Conservation (phyloP, 2,888 invertebrate genomes). For the Herminia tarsipennalis region DNA sequence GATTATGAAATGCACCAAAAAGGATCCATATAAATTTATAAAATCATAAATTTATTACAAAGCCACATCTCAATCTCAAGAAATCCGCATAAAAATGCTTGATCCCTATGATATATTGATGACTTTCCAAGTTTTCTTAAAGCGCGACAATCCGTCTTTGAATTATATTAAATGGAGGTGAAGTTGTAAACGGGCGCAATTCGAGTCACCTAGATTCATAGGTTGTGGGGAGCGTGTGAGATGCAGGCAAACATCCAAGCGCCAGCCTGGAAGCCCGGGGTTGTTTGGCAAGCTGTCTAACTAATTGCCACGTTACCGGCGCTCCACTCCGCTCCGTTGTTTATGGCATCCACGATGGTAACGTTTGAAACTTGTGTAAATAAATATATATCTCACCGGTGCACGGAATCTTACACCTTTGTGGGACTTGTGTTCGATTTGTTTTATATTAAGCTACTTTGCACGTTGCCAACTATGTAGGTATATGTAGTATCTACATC, state of each 20-base stretch:
- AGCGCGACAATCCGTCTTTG: slow-evolving; percentile 20
- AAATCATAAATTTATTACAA: no score
- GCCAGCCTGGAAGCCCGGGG: slow-evolving; percentile 48
- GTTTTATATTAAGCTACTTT: slow-evolving; percentile 6
- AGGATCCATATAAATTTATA: no score
- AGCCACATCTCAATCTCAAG: no score
- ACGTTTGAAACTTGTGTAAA: slow-evolving; percentile 53
- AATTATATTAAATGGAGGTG: slow-evolving; percentile 47
- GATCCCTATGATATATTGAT: no score
- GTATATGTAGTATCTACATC: no score
- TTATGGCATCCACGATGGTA: slow-evolving; percentile 52
- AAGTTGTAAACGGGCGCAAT: slow-evolving; percentile 53
- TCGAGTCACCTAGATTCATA: slow-evolving; percentile 52
- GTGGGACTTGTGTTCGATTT: neutral
- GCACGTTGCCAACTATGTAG: neutral
- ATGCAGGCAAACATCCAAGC: slow-evolving; percentile 58
- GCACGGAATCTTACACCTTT: slow-evolving; percentile 16
- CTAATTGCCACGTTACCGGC: slow-evolving; percentile 68
- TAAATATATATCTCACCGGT: slow-evolving; percentile 27
- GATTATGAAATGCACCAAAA: no score
- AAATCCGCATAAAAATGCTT: no score
- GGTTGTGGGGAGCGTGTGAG: slow-evolving; percentile 50
- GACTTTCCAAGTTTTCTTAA: slow-evolving; percentile 4
- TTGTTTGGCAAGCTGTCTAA: slow-evolving; percentile 75
- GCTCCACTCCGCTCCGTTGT: slow-evolving; percentile 48